Percentiles rank a stretch among this genome's conserved stretches.
Conservation (phyloP, 2,797 vertebrate species). For the Rhinichthys osculus region DNA sequence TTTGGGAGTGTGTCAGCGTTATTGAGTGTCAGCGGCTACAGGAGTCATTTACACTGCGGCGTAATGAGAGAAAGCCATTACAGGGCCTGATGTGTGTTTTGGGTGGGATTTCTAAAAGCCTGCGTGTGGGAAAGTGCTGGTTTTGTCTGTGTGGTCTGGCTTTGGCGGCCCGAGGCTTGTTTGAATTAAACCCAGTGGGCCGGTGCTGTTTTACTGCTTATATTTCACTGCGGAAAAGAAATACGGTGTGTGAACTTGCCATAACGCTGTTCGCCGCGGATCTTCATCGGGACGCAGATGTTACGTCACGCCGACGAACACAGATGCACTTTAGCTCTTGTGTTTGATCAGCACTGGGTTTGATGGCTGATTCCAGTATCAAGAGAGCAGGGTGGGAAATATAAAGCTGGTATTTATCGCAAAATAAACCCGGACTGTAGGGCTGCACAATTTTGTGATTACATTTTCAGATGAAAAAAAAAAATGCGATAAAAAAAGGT, state of each 20-base stretch:
- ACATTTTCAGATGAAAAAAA: too few relatives aligned
- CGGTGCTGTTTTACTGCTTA: conserved; percentile 59
- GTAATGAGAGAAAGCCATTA: conserved; percentile 56
- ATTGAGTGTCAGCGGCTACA: conserved; percentile 37
- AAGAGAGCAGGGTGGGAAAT: neutral
- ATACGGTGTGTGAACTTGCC: neutral
- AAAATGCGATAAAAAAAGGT: too few relatives aligned
- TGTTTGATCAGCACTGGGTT: neutral
- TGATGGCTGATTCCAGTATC: neutral
- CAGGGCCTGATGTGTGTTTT: conserved; percentile 38
- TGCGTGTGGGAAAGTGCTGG: conserved; percentile 44
- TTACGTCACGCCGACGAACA: conserved; percentile 43
- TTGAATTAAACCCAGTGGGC: conserved; percentile 53
- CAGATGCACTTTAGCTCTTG: neutral
- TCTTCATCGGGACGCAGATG: conserved; percentile 44
- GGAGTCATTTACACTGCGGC: conserved; percentile 45
- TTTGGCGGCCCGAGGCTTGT: conserved; percentile 53
- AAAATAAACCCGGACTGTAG: neutral
- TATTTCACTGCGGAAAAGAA: conserved; percentile 49
- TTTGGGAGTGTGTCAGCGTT: conserved; percentile 13
- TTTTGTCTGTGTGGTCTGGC: conserved; percentile 55
- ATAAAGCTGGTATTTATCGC: neutral
- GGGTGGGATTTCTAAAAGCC: conserved; percentile 48
- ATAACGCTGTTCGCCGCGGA: conserved; percentile 28
- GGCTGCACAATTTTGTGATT: neutral